These are phyloP conservation scores for Drosophila macrospina DNA, from an alignment of 2,888 invertebrate species.

Conservation along the genomic window DNA sequence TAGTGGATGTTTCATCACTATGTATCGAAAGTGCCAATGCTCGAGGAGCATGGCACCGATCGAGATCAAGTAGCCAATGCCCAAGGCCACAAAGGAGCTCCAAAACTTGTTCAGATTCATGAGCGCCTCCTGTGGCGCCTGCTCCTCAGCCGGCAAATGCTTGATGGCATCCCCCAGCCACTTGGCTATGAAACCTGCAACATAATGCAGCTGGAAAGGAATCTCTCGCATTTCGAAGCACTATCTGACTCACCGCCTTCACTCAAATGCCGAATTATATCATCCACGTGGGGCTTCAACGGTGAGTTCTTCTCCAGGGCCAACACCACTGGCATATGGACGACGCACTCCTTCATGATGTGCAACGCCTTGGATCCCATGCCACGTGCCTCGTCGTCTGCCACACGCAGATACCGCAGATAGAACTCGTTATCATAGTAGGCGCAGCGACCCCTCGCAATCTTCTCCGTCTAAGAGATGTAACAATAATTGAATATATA, in stretches of 20 bases:
- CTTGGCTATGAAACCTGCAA: constrained; percentile 90
- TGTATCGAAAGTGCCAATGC: constrained; percentile 88
- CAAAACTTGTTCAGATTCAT: constrained; percentile 92
- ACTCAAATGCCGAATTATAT: constrained; percentile 88
- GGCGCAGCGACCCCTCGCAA: constrained; percentile 90
- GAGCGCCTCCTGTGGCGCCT: constrained; percentile 89
- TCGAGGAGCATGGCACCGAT: constrained; percentile 87
- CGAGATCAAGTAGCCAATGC: constrained; percentile 89
- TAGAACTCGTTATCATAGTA: constrained; percentile 92
- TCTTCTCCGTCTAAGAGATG: constrained; percentile 87
- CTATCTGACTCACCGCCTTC: constrained; percentile 88
- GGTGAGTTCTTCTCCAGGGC: constrained; percentile 94
- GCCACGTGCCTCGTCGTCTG: constrained; percentile 69
- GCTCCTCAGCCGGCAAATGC: constrained; percentile 87
- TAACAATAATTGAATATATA: no score
- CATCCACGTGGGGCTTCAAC: constrained; percentile 89
- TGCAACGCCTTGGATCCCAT: constrained; percentile 87
- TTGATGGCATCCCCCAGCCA: constrained; percentile 92
- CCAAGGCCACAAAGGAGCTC: constrained; percentile 91
- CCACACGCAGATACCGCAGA: constrained; percentile 88
- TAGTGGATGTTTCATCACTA: constrained; percentile 89
- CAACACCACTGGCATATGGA: constrained; percentile 92
- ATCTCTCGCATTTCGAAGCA: neutral
- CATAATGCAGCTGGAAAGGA: neutral
- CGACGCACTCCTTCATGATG: constrained; percentile 92